Percentiles rank a stretch among this genome's conserved stretches.
These are phyloP conservation scores for Fissipunctia ypsillon DNA, from an alignment of 2,888 invertebrate genomes.

Conservation along the genomic window DNA sequence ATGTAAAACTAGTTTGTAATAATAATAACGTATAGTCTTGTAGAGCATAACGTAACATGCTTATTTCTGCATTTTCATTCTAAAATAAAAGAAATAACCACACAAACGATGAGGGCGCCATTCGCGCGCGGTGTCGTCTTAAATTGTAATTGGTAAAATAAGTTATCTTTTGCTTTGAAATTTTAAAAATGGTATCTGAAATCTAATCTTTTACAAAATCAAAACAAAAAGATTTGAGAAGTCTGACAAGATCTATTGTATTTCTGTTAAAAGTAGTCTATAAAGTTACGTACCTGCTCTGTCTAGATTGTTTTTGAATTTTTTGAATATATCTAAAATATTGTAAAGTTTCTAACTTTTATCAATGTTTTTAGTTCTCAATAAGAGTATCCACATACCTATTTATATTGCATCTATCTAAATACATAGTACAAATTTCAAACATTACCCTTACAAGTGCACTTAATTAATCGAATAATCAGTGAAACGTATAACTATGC, in stretches of 20 bases:
- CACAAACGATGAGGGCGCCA: too few relatives aligned
- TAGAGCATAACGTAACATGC: too few relatives aligned
- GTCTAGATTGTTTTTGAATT: neutral
- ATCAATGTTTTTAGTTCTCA: neutral
- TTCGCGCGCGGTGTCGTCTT: too few relatives aligned
- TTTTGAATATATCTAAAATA: neutral
- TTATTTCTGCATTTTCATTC: too few relatives aligned
- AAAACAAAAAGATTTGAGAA: neutral
- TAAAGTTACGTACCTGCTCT: conserved; percentile 3
- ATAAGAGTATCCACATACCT: neutral
- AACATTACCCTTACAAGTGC: neutral
- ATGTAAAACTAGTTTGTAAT: too few relatives aligned
- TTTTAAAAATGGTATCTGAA: too few relatives aligned
- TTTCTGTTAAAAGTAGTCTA: neutral
- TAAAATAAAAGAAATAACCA: too few relatives aligned
- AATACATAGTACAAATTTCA: neutral
- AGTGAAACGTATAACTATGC: conserved; percentile 4
- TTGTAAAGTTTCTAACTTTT: neutral
- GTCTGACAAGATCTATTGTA: neutral
- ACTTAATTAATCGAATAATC: conserved; percentile 1
- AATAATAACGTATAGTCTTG: too few relatives aligned
- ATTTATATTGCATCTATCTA: neutral
- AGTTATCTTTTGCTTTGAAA: too few relatives aligned
- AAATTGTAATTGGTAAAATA: too few relatives aligned
- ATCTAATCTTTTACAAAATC: neutral